phyloP scores from a whole-genome alignment of 2,797 vertebrate species.

The Alectoris magna region DNA sequence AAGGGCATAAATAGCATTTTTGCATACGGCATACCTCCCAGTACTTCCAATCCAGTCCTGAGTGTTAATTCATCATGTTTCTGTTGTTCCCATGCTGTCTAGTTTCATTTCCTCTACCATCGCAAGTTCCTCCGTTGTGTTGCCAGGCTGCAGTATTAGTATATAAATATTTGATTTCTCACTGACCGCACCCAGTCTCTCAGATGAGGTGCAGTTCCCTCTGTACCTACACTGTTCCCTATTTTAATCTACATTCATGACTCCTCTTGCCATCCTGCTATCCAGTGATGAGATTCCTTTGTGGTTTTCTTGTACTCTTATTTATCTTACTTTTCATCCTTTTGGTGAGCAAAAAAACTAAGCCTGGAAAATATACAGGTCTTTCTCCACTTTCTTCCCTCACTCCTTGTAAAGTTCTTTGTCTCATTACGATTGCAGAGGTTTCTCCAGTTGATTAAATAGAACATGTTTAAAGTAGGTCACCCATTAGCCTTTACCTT shows the following conservation, averaged over 20 bases:
- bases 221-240: background rate
- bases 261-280: background rate
- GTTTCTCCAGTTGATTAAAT: background rate
- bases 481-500: background rate
- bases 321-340: background rate
- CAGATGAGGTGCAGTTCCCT: background rate
- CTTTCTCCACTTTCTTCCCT: background rate
- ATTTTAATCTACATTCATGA: background rate
- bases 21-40: background rate
- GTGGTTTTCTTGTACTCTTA: background rate
- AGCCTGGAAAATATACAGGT: background rate
- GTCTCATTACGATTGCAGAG: background rate
- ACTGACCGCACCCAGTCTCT: background rate
- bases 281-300: background rate
- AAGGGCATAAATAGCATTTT: background rate
- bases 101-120: conserved; percentile 41
- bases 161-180: conserved; percentile 52
- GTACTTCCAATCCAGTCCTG: background rate
- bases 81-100: background rate
- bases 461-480: background rate
- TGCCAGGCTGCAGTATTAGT: background rate
- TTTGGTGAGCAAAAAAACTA: background rate
- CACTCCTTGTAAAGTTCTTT: background rate
- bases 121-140: background rate
- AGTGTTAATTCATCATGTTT: background rate